phyloP scores from a whole-genome alignment of 1,140 invertebrate species.

The Cyphomyrmex costatus region DNA sequence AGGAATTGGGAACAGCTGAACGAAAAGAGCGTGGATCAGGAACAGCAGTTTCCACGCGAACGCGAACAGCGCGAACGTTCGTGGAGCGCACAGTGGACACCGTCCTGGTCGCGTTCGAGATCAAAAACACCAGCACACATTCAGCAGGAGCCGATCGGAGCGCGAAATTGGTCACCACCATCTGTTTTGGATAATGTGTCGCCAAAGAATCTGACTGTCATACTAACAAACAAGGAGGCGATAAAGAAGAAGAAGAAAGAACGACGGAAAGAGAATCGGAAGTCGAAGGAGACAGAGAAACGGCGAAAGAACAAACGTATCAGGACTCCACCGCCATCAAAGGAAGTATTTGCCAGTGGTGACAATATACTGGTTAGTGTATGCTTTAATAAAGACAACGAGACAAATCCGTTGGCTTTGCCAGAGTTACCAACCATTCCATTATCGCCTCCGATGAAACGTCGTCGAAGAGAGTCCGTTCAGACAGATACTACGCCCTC shows the following conservation, averaged over 20 bases:
- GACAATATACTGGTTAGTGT: constrained; percentile 97
- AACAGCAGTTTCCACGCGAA: constrained; percentile 70
- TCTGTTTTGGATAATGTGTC: constrained; percentile 77
- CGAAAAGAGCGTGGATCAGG: constrained; percentile 80
- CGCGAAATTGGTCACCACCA: constrained; percentile 82
- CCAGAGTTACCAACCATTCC: constrained; percentile 84
- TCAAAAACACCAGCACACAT: constrained; percentile 85
- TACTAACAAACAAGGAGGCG: constrained; percentile 87
- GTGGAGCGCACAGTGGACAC: constrained; percentile 85
- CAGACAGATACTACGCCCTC: constrained; percentile 74
- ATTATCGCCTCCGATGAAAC: constrained; percentile 82
- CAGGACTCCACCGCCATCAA: constrained; percentile 90
- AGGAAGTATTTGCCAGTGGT: constrained; percentile 96
- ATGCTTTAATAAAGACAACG: constrained; percentile 93
- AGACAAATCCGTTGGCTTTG: constrained; percentile 76
- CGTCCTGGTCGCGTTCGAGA: constrained; percentile 86
- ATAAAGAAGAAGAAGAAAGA: constrained; percentile 89
- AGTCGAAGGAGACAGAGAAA: constrained; percentile 84
- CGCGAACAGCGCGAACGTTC: constrained; percentile 76
- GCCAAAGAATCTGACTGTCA: constrained; percentile 87
- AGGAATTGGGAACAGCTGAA: constrained; percentile 81
- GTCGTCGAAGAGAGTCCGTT: constrained; percentile 80
- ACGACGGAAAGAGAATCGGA: constrained; percentile 86
- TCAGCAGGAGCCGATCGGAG: constrained; percentile 77
- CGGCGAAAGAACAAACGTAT: constrained; percentile 87